Conservation (phyloP, 2,888 invertebrate species). For the Dryococelus australis region DNA sequence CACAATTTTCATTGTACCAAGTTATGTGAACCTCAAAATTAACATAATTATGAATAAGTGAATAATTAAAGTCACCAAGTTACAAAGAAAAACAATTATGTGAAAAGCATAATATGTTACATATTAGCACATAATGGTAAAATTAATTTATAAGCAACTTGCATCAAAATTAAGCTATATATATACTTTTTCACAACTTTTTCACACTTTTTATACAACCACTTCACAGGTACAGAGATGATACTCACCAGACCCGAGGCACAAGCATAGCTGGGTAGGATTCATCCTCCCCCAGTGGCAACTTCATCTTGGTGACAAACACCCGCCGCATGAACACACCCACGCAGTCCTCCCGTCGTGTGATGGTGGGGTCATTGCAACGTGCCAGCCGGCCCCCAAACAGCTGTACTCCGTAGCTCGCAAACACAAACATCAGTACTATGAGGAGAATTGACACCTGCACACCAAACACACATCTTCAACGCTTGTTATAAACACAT, state of each 20-base stretch:
- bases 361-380: conserved; percentile 94
- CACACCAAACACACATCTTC: background rate
- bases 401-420: conserved; percentile 97
- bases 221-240: too few species aligned
- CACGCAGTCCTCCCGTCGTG: conserved; percentile 83
- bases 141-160: too few species aligned
- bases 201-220: too few species aligned
- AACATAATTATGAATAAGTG: too few species aligned
- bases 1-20: too few species aligned
- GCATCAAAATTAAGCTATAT: too few species aligned
- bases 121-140: too few species aligned
- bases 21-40: too few species aligned
- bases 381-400: conserved; percentile 96
- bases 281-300: conserved; percentile 81
- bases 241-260: conserved; percentile 90
- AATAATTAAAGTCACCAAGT: too few species aligned
- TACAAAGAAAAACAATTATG: too few species aligned
- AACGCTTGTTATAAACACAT: background rate
- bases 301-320: conserved; percentile 98
- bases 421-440: conserved; percentile 98
- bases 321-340: conserved; percentile 95
- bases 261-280: conserved; percentile 94
- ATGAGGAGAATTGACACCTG: conserved; percentile 95
- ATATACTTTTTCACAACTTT: too few species aligned
- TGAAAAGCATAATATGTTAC: too few species aligned